Evolutionary conservation across 2,888 invertebrate species (phyloP).

Genomic region (Dasypolia templi): DNA sequence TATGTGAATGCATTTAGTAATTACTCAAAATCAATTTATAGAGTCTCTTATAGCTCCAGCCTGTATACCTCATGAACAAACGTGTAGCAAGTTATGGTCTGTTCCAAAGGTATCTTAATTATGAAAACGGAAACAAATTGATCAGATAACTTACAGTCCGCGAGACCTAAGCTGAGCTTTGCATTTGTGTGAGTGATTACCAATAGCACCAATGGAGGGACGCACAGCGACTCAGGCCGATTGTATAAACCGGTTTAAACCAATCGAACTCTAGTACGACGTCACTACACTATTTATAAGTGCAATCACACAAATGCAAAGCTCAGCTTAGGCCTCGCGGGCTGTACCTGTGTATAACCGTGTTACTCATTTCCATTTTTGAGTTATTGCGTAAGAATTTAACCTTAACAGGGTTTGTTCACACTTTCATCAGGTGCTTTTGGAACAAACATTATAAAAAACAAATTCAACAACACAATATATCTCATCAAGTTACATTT

Average conservation of each 20-base stretch:
- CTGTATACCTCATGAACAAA: not conserved
- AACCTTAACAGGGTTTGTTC: not conserved
- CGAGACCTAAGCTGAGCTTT: no score
- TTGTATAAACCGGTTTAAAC: no score
- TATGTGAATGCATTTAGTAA: not conserved
- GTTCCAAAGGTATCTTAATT: no score
- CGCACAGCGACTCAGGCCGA: no score
- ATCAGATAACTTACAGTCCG: no score
- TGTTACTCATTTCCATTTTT: not conserved
- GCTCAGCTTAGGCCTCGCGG: no score
- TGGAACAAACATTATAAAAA: not conserved
- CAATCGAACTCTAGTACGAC: no score
- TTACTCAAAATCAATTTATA: not conserved
- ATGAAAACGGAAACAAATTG: not conserved
- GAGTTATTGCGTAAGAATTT: not conserved
- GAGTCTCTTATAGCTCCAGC: not conserved
- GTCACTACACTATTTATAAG: no score
- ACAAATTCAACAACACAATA: not conserved
- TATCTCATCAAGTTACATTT: not conserved
- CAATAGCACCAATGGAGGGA: no score
- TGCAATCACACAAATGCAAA: no score
- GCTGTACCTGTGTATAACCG: not conserved
- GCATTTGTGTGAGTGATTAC: no score
- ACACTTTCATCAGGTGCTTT: not conserved
- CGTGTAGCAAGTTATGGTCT: not conserved